Evolutionary conservation across 2,113 vertebrate species (phyloP), one percentile per base, ranked within the genome.

Genomic region (Crotophaga sulcirostris): DNA sequence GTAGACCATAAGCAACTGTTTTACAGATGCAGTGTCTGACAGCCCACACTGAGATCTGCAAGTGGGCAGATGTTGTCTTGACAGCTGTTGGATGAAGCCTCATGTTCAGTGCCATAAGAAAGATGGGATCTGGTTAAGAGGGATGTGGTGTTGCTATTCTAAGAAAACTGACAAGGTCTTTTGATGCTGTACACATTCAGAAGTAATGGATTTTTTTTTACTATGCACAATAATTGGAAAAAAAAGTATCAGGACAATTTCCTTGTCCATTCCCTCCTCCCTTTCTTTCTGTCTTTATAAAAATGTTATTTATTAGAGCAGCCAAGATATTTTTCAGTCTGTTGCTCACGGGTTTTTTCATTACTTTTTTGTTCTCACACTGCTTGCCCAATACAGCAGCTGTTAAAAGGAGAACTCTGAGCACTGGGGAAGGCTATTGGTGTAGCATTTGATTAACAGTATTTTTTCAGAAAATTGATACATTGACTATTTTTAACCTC

Each of bases 281-380:
- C 78, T 69, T 94, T 63, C 15, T 56, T 63, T 40, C 59, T 77
- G 21, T 75, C 40, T 47, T 58, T 69, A 20, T 42, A 52, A 78
- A 84, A 89, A 66, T 73, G 51, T 11, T 70, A 23, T 49, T 29
- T 51, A 24, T 12, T 42, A 80, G 59, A 89, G 47, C 73, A 91
- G 96, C 96, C 95, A 96, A 91, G 92, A 72, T 78, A 40, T 95
- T 94, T 95, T 80, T 91, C 69, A 92, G 81, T 85, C 89, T 89
- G 60, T 62, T 94, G 77, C 93, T 95, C 76, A 10, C 59, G 16
- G 16, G 1, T 52, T 83, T 88, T 80, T 85, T 90, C 79, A 74
- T 88, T 75, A 23, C 78, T 84, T 74, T 51, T 86, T 86, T 55
- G 34, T 96, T 93, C 89, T 95, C 94, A 84, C 84, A 91, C 52